Percentiles rank a stretch among this genome's conserved stretches.
Conservation (phyloP, 2,797 vertebrate species). For the Taeniopygia guttata region DNA sequence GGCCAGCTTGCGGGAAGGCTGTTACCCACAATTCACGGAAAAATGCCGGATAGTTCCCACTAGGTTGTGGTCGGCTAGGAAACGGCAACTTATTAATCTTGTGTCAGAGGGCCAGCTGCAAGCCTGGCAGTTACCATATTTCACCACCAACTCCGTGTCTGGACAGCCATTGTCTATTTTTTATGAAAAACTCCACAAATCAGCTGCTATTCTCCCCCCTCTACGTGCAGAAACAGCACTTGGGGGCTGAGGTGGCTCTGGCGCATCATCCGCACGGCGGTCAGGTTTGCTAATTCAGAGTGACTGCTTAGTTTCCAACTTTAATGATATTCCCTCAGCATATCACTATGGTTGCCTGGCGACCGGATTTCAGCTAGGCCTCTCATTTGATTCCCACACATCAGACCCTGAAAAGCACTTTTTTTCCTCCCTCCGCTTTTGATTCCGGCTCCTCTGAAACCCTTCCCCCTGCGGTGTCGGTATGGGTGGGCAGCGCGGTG, state of each 20-base stretch:
- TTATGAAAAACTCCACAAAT: constrained; percentile 80
- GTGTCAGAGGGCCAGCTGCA: constrained; percentile 99
- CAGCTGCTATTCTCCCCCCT: constrained; percentile 71
- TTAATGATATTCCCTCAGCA: constrained; percentile 98
- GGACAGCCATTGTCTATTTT: constrained; percentile 81
- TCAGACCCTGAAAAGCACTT: constrained; percentile 97
- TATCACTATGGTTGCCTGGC: constrained; percentile 98
- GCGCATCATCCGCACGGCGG: constrained; percentile 64
- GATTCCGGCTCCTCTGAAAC: constrained; percentile 97
- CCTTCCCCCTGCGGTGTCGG: constrained; percentile 93
- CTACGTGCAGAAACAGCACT: constrained; percentile 53
- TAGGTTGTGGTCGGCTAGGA: constrained; percentile 99
- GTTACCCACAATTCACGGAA: constrained; percentile 93
- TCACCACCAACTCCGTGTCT: constrained; percentile 85
- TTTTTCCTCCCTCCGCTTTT: constrained; percentile 94
- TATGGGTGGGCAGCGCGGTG: constrained; percentile 96
- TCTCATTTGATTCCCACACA: constrained; percentile 99
- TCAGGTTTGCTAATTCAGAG: constrained; percentile 90
- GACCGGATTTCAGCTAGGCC: constrained; percentile 98
- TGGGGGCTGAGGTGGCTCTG: constrained; percentile 62
- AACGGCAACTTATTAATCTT: constrained; percentile 99
- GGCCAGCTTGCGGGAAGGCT: constrained; percentile 95
- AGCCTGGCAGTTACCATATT: constrained; percentile 88
- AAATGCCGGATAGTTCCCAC: constrained; percentile 96
- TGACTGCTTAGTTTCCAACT: constrained; percentile 91